Conservation (phyloP, 30 jellyfish, hydroid and myxozoan species). For the Pseudorhiza aurosa region DNA sequence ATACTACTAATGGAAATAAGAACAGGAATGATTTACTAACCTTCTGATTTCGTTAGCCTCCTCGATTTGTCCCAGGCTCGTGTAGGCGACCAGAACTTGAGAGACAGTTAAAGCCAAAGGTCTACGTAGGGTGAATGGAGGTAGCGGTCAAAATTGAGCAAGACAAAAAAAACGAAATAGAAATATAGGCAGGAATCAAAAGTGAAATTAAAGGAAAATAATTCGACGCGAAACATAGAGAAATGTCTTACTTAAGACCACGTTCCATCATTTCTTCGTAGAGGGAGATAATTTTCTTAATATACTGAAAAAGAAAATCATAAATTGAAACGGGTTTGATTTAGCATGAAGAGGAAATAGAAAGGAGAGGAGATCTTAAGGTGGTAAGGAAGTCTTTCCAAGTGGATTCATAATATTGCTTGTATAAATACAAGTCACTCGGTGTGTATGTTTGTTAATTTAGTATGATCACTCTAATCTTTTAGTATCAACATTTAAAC, state of each 20-base stretch:
- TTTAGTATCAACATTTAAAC: too few relatives aligned
- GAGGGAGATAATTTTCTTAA: conserved; percentile 52
- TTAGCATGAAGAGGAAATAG: too few relatives aligned
- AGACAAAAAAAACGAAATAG: neutral
- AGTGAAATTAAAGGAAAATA: neutral
- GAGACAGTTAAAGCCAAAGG: conserved; percentile 59
- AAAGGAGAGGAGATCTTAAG: too few relatives aligned
- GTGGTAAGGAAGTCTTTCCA: too few relatives aligned
- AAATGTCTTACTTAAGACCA: conserved; percentile 28
- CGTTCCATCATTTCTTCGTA: conserved; percentile 66
- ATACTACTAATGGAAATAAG: neutral
- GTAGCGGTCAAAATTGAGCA: neutral
- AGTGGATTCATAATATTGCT: too few relatives aligned
- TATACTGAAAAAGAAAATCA: conserved; percentile 14
- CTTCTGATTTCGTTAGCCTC: conserved; percentile 56
- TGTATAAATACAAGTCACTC: too few relatives aligned
- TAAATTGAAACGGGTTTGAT: neutral
- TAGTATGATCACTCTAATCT: too few relatives aligned
- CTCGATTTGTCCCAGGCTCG: conserved; percentile 28
- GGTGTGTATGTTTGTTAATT: too few relatives aligned
- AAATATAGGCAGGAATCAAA: too few relatives aligned
- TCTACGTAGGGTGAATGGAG: conserved; percentile 1
- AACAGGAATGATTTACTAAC: conserved; percentile 7
- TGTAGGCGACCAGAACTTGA: conserved; percentile 40
- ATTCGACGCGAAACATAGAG: neutral